Conservation (phyloP, 2,797 vertebrate genomes). For the Masticophis lateralis region DNA sequence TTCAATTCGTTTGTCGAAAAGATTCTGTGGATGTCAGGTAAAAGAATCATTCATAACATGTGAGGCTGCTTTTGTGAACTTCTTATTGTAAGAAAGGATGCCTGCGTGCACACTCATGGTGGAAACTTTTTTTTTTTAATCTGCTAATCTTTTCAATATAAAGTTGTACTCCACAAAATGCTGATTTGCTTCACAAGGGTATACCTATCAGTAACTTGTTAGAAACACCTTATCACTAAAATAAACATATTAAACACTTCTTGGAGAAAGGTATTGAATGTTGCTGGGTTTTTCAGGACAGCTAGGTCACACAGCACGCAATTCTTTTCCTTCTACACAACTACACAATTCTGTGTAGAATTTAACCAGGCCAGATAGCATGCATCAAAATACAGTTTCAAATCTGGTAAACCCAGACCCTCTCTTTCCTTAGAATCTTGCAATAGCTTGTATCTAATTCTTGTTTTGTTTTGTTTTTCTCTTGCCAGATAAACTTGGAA, state of each 20-base stretch:
- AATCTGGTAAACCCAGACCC: too few species aligned
- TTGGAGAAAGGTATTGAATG: background rate
- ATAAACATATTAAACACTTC: background rate
- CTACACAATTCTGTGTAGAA: background rate
- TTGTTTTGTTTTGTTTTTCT: too few species aligned
- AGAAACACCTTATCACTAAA: background rate
- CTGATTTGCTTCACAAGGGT: background rate
- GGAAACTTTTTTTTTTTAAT: background rate
- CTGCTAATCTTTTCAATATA: background rate
- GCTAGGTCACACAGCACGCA: background rate
- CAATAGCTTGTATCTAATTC: too few species aligned
- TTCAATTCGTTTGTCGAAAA: background rate
- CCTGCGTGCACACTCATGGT: too few species aligned
- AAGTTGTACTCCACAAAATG: background rate
- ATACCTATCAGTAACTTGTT: background rate
- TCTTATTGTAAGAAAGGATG: background rate
- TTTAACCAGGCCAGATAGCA: too few species aligned
- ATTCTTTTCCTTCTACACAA: background rate
- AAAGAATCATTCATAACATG: background rate
- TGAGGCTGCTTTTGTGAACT: background rate
- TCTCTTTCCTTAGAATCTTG: too few species aligned
- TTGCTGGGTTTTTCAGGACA: background rate
- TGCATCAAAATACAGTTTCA: too few species aligned
- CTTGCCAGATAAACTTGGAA: too few species aligned
- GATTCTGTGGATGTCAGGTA: background rate